phyloP scores from a whole-genome alignment of 2,113 vertebrate species.

The Eira barbara region DNA sequence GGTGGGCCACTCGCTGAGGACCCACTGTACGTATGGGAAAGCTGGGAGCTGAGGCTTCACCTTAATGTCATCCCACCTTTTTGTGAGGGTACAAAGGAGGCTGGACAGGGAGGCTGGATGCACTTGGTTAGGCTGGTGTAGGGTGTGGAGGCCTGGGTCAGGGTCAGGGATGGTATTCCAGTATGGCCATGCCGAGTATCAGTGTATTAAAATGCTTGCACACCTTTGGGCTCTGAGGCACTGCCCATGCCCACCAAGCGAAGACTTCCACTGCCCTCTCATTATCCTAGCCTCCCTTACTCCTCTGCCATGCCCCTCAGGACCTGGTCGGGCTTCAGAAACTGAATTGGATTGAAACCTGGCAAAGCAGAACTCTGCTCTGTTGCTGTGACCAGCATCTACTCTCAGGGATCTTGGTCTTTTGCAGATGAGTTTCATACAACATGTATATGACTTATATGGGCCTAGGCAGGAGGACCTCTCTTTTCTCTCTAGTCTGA shows the following conservation, averaged over 20 bases:
- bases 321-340: not conserved
- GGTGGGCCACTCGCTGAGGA: not conserved
- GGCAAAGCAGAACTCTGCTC: not conserved
- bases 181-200: not conserved
- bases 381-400: not conserved
- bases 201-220: not conserved
- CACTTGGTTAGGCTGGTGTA: not conserved
- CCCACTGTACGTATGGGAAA: not conserved
- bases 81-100: not conserved
- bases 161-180: not conserved
- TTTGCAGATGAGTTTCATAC: not conserved
- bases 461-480: not conserved
- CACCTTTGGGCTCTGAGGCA: rapidly evolving
- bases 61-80: not conserved
- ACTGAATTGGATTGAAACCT: not conserved
- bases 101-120: not conserved
- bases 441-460: not conserved
- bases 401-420: not conserved
- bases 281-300: not conserved
- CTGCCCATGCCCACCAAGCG: not conserved
- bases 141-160: not conserved
- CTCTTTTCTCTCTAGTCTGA: not conserved
- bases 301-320: not conserved
- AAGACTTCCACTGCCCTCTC: not conserved
- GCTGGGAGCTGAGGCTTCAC: not conserved